Evolutionary conservation across 2,797 vertebrate genomes (phyloP).

Genomic region (Brachyrhaphis roseni): DNA sequence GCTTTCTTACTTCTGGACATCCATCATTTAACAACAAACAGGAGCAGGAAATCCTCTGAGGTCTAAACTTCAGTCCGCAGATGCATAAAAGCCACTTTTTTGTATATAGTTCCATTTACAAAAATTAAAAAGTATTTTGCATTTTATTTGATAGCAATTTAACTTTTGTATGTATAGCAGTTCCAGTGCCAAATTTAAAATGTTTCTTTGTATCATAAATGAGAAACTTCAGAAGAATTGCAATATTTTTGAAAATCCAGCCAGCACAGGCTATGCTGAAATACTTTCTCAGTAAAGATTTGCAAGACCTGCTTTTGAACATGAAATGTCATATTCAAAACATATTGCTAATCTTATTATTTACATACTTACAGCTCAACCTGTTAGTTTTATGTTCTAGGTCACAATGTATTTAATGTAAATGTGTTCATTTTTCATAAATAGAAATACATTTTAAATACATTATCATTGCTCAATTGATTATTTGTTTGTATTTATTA

Average conservation of each 20-base stretch:
- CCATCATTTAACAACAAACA: constrained; percentile 35
- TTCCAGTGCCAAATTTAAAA: constrained; percentile 47
- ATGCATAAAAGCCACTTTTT: constrained; percentile 41
- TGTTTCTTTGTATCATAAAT: constrained; percentile 28
- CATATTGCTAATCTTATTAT: constrained; percentile 19
- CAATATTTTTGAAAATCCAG: constrained; percentile 41
- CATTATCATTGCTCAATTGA: constrained; percentile 31
- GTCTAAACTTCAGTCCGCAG: constrained; percentile 21
- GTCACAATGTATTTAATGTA: constrained; percentile 39
- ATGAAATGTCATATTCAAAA: background rate
- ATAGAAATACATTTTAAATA: constrained; percentile 45
- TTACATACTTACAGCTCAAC: constrained; percentile 31
- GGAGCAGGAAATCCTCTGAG: constrained; percentile 20
- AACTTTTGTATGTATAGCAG: constrained; percentile 40
- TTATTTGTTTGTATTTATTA: constrained; percentile 55
- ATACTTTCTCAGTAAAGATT: constrained; percentile 49
- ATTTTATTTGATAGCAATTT: constrained; percentile 62
- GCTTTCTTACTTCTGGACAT: constrained; percentile 35
- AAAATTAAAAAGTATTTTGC: constrained; percentile 60
- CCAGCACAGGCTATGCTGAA: constrained; percentile 34
- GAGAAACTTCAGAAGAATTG: constrained; percentile 32
- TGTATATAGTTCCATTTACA: constrained; percentile 71
- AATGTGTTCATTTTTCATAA: constrained; percentile 40
- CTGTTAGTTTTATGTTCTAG: constrained; percentile 51
- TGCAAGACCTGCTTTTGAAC: constrained; percentile 38